Conservation (phyloP, 2,797 vertebrate genomes). For the Thripadectes ignobilis region DNA sequence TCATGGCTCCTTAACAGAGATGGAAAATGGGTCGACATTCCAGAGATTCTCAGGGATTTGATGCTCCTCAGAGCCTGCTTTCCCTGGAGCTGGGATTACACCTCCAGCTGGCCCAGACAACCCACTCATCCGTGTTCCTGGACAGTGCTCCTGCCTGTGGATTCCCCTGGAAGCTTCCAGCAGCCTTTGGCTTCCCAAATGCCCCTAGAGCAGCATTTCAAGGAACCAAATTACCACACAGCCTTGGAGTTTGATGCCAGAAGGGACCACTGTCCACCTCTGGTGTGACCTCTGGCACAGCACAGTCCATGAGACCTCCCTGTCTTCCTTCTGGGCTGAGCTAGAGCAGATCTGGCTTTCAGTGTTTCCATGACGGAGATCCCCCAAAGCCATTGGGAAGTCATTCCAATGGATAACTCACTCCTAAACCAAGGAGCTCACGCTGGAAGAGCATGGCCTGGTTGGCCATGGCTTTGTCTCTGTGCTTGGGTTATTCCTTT, state of each 20-base stretch:
- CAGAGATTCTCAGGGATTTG: neutral
- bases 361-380: neutral
- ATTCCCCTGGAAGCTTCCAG: neutral
- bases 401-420: neutral
- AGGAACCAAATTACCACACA: neutral
- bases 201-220: neutral
- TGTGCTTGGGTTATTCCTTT: constrained; percentile 3
- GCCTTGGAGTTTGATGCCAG: neutral
- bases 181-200: neutral
- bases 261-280: neutral
- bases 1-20: neutral
- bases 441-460: neutral
- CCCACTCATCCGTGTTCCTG: accelerated
- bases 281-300: neutral
- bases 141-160: accelerated
- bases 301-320: neutral
- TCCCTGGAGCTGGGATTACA: neutral
- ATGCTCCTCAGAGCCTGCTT: neutral
- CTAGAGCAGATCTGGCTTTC: neutral
- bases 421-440: neutral
- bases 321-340: neutral
- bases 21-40: neutral
- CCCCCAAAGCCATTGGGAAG: neutral
- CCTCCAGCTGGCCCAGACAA: neutral
- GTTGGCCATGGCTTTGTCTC: neutral